Conservation (phyloP, 2,888 invertebrate genomes). For the Ypsolopha sequella region DNA sequence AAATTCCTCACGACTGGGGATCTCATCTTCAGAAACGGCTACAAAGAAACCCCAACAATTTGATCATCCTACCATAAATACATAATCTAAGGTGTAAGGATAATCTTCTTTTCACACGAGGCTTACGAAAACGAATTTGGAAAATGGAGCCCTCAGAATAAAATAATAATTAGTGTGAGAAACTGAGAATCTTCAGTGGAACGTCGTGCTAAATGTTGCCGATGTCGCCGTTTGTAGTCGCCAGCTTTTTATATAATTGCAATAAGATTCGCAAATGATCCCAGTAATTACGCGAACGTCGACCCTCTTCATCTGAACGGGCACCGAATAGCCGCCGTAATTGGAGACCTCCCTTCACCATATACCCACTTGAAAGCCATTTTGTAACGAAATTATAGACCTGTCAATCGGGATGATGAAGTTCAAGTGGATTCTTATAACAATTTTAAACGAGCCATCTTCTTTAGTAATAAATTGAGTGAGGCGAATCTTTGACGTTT, state of each 20-base stretch:
- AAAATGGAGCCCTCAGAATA: too few relatives aligned
- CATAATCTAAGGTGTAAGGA: too few relatives aligned
- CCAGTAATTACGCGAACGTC: conserved; percentile 65
- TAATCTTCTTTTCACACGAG: too few relatives aligned
- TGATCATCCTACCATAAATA: background rate
- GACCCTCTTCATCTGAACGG: conserved; percentile 62
- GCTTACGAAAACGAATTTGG: too few relatives aligned
- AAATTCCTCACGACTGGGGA: too few relatives aligned
- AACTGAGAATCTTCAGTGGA: background rate
- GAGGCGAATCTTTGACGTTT: background rate
- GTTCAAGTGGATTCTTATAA: background rate
- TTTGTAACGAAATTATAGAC: conserved; percentile 12
- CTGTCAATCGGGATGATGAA: background rate
- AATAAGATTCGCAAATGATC: conserved; percentile 63
- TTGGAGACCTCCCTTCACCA: conserved; percentile 36
- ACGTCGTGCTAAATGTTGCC: conserved; percentile 12
- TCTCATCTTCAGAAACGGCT: background rate
- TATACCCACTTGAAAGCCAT: conserved; percentile 20
- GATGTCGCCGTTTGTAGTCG: conserved; percentile 44
- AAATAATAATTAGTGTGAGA: too few relatives aligned
- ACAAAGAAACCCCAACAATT: background rate
- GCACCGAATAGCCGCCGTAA: conserved; percentile 33
- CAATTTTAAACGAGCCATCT: background rate
- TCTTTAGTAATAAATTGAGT: too few relatives aligned
- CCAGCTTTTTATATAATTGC: conserved; percentile 52